These are phyloP conservation scores for Drosophila bifasciata DNA, from an alignment of 1,140 invertebrate species.

Conservation along the genomic window DNA sequence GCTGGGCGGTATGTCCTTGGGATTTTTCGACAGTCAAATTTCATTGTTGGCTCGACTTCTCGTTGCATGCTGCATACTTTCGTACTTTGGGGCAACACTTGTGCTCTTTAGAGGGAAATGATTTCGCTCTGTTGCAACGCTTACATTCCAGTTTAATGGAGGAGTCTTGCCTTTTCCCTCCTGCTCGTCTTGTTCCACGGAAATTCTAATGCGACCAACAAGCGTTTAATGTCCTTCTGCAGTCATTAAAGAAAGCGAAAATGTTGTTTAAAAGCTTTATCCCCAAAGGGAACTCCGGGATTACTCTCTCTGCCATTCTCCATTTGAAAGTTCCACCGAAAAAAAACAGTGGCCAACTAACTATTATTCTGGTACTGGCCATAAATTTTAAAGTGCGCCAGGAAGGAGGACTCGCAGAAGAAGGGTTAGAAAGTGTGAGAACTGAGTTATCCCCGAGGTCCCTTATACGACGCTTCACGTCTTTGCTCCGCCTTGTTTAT, in stretches of 20 bases:
- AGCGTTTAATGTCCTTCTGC: conserved; percentile 78
- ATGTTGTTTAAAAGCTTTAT: conserved; percentile 59
- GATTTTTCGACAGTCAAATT: conserved; percentile 50
- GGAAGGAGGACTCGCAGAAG: no score
- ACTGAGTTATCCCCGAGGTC: conserved; percentile 13
- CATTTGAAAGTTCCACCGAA: conserved; percentile 27
- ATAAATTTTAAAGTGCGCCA: conserved; percentile 44
- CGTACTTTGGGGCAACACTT: conserved; percentile 50
- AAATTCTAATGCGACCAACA: conserved; percentile 77
- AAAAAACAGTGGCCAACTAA: conserved; percentile 47
- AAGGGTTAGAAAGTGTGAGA: background rate
- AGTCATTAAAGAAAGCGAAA: conserved; percentile 68
- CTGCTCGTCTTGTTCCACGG: conserved; percentile 66
- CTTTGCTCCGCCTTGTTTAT: conserved; percentile 30
- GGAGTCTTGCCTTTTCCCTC: conserved; percentile 23
- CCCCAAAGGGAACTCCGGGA: conserved; percentile 17
- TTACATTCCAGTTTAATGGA: conserved; percentile 24
- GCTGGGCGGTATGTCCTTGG: conserved; percentile 19
- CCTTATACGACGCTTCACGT: conserved; percentile 7
- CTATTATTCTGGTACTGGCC: conserved; percentile 53
- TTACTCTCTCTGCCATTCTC: conserved; percentile 1
- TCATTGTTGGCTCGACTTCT: conserved; percentile 53
- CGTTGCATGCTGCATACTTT: conserved; percentile 48
- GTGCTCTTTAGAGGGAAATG: conserved; percentile 41
- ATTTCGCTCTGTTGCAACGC: conserved; percentile 37